Evolutionary conservation across 1,140 invertebrate genomes (phyloP), one percentile per base, ranked within the genome.

Genomic region (Aphelenchoides fujianensis): DNA sequence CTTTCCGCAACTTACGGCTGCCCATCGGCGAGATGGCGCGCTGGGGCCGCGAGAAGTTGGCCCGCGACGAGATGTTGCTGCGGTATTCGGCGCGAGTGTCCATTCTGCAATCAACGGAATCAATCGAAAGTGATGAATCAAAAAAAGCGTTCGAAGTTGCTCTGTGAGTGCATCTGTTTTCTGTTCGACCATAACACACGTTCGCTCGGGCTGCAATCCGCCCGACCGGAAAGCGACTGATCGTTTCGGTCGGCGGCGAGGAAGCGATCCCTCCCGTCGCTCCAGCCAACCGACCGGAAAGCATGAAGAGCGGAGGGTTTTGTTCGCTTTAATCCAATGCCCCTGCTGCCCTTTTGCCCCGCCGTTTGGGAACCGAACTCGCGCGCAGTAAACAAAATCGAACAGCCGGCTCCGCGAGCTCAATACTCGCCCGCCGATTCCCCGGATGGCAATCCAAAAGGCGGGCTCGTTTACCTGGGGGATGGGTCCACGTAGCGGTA

Each of bases 31-130:
- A 82, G 16, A 74, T 31, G 32, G 64, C 63, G 9, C 74, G 72
- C 16, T 74, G 35, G 28, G 23, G 74, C 9, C 81, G 73, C 63
- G 68, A 76, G 70, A 84, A 84, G 35, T 74, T 62, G 28, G 75
- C 71, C 27, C 81, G 74, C 12, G 75, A 71, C 16, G 70, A 69
- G 67, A 83, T 84, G 31, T 72, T 76, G 68, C 82, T 84, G 12
- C 82, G 78, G 66, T 82, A 84, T 32, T 82, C 80, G 35, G 53
- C 71, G 23, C 68, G 41, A n/a, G 62, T 59, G 55, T 83, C 74
- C 79, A 80, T 80, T 62, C 78, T 80, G 36, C 64, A 73, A 59
- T 61, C 59, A 61, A 19, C 2, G 31, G n/a, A 53, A 23, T 31
- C 19, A 28, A 52, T 61, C 16, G 31, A 61, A 61, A 52, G n/a